Base-by-base conservation (phyloP, 2,113 vertebrate species). In the Rhynchomys soricoides region DNA sequence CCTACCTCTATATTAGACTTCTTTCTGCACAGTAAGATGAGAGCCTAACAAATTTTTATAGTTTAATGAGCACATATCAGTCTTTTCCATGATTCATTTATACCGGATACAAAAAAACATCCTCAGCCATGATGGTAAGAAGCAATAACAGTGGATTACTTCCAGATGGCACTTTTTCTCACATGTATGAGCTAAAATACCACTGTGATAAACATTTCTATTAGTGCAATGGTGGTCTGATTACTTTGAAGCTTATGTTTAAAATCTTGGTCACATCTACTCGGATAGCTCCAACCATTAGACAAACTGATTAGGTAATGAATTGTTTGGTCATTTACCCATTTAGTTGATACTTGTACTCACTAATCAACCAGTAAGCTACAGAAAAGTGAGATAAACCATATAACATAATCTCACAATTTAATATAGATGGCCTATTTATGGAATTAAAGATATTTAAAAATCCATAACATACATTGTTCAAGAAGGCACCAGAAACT, bases 91-190 rank as follows among this genome's bases (percentile, higher is more conserved):
- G 97, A 98, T 98, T 98, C 97, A 98, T 98, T 98, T 98, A 97
- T 98, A 96, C 95, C 93, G 98, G 98, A 98, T 98, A 98, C 68
- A 66, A 71, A 78, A 94, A 97, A 97, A 97, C 90, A 37, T 87
- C 66, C 93, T 98, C 97, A 93, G 87, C 88, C 89, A 96, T 95
- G 95, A 93, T 98, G 98, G 99, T 98, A 98, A 98, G 98, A 96
- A 98, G 97, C 96, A 98, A 97, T 98, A 98, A 98, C 75, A 29
- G 93, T 88, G 95, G 97, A 99, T 98, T 98, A 98, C 97, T 99
- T 99, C 98, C 98, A 99, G 98, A 97, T 98, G 98, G 94, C 94
- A 98, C 96, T 98, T 98, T 95, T 97, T 96, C 96, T 95, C 96
- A 93, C 95, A 97, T 77, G 88, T 98, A 97, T 97, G 97, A 98